Evolutionary conservation across 2,113 vertebrate genomes (phyloP), one percentile per base, ranked within the genome.

Genomic region (Chitala chitala): DNA sequence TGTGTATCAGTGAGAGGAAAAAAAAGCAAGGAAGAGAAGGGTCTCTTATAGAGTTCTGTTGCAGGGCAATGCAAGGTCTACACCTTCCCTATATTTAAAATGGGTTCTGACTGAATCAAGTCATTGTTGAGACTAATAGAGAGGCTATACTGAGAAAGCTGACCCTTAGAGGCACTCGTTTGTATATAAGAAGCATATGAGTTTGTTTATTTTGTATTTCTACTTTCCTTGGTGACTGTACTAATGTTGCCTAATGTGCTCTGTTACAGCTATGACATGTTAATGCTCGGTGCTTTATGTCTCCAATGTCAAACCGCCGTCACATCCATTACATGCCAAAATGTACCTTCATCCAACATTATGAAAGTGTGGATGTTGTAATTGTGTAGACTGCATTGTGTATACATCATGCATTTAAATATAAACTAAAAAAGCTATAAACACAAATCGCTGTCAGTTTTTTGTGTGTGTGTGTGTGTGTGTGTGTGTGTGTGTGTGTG

Each of bases 381-480:
- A 87, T 95, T 94, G 92, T 90, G 84, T 96, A 95, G 93, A 82
- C 88, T 90, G 89, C 92, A 90, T 91, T 94, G 93, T 96, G 94
- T 96, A 94, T 89, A 93, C 92, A 90, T 93, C 89, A 94, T 90
- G 89, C 89, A 90, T 85, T 94, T 92, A 93, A 94, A 91, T 94
- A 98, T 96, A 96, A 97, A 91, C 86, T 81, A 89, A 92, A 73
- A 75, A 85, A 91, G 80, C 76, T 85, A 82, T 86, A 74, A 78
- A 86, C 84, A 86, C 77, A 75, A 63, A 76, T 24, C 56, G 48
- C 51, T 13, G 59, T 40, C 26, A 44, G 17, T 22, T 33, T 63
- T 20, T 69, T 54, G 33, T 55, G n/a, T n/a, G n/a, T n/a, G n/a
- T n/a, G n/a, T n/a, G n/a, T n/a, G n/a, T n/a, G n/a, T n/a, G n/a